Evolutionary conservation across 2,888 invertebrate genomes (phyloP), one percentile per base, ranked within the genome.

Genomic region (Drosophila phalerata): DNA sequence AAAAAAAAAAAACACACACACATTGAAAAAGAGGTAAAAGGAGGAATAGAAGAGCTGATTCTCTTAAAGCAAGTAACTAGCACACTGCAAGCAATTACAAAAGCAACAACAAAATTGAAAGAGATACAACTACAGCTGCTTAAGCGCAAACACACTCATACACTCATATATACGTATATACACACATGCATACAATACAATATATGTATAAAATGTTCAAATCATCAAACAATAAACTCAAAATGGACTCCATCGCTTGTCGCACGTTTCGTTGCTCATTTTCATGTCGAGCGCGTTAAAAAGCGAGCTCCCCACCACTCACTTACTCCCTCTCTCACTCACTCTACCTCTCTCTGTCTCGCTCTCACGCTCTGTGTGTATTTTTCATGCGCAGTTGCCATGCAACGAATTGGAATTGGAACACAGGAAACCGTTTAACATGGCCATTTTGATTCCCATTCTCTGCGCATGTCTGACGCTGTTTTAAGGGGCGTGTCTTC

Each of bases 181-280:
- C 52, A 58, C 47, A 43, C 47, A 73, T 37, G 56, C 19, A 63
- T 25, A 37, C 40, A 47, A 55, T 38, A 56, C 47, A 49, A 62
- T 71, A 53, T 79, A 64, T 85, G 78, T 85, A 90, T 88, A 88
- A 88, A 90, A 91, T 91, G 90, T 91, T 91, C 91, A 92, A 92
- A 92, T 92, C 92, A 92, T 92, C 91, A 92, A 92, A 92, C 92
- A 92, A 92, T 92, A 92, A 92, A 92, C 92, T 92, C 91, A 91
- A 92, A 92, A 92, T 92, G 91, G 92, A 92, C 92, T 92, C 91
- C 92, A 85, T 88, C 89, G 86, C 85, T 89, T 88, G 85, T 90
- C 88, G 86, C 90, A 88, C 88, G 88, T 89, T 90, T 90, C 88
- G 89, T 76, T 90, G 89, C 89, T 90, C 90, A 90, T 90, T 90